Evolutionary conservation across 53 echinoderm and acorn worm genomes (phyloP).

Genomic region (Stichopus horrens): DNA sequence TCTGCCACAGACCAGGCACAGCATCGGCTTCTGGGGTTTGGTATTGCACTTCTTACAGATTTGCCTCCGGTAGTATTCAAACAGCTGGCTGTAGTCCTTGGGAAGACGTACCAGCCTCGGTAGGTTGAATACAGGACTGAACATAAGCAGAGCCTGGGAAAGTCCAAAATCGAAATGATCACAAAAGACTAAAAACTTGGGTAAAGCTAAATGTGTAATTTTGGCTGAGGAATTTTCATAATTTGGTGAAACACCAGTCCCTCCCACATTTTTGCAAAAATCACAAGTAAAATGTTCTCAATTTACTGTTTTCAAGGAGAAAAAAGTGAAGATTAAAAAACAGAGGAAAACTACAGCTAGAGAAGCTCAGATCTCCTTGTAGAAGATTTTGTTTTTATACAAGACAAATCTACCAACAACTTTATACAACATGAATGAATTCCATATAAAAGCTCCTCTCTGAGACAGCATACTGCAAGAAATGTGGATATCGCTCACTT

Average conservation of each 20-base stretch:
- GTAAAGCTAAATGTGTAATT: background rate
- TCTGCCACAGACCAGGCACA: constrained; percentile 87
- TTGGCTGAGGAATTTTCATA: background rate
- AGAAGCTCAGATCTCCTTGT: no score
- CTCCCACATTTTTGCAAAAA: background rate
- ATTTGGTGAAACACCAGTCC: background rate
- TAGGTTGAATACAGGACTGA: constrained; percentile 69
- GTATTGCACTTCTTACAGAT: constrained; percentile 63
- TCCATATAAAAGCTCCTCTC: no score
- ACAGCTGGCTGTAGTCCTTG: constrained; percentile 66
- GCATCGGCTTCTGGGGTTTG: constrained; percentile 65
- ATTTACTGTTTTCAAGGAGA: no score
- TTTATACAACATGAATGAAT: no score
- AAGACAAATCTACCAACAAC: no score
- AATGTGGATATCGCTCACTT: no score
- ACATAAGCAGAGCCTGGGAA: constrained; percentile 65
- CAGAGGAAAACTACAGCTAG: no score
- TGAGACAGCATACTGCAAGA: no score
- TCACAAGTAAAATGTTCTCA: no score
- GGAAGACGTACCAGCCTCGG: constrained; percentile 84
- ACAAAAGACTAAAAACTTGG: background rate
- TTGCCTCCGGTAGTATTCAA: constrained; percentile 80
- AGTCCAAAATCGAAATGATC: background rate
- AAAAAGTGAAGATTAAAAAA: no score
- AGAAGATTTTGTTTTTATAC: no score